A percentile compares a stretch with the other conserved stretches of the same genome.
Conservation (phyloP, 2,113 vertebrate genomes). For the Etheostoma spectabile region DNA sequence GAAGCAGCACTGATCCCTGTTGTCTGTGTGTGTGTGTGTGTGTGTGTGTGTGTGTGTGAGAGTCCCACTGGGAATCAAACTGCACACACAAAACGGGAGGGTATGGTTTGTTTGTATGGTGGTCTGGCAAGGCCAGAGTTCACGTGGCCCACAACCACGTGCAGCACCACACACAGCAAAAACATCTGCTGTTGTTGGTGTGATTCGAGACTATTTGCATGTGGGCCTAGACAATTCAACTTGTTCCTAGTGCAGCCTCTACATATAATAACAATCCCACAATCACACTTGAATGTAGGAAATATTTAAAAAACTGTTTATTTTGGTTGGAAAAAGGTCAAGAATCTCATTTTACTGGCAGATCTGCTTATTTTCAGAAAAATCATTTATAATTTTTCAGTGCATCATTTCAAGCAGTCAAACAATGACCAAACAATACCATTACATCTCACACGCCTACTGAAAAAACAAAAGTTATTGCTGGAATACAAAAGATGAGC, state of each 20-base stretch:
- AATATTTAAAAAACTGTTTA: neutral
- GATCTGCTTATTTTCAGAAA: neutral
- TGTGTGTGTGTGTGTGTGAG: constrained; percentile 80
- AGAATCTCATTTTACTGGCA: neutral
- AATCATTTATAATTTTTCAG: neutral
- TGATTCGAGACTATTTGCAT: neutral
- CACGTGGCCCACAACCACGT: constrained; percentile 57
- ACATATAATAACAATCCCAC: neutral
- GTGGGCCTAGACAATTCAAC: neutral
- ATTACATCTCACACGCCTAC: constrained; percentile 5
- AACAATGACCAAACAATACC: constrained; percentile 8
- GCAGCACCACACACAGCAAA: constrained; percentile 39
- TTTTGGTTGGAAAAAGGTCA: neutral
- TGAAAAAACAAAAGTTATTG: constrained; percentile 23
- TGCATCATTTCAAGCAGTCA: constrained; percentile 4
- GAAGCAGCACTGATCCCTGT: constrained; percentile 81
- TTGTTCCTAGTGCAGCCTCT: neutral
- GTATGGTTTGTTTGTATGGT: constrained; percentile 59
- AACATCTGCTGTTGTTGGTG: constrained; percentile 43
- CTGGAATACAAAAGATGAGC: neutral
- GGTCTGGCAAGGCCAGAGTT: constrained; percentile 61
- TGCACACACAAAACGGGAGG: constrained; percentile 55
- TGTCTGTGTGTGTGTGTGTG: constrained; percentile 79
- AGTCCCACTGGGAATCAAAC: constrained; percentile 76
- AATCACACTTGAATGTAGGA: neutral